A percentile compares a stretch with the other conserved stretches of the same genome.
Conservation (phyloP, 2,888 invertebrate genomes). For the Ptilodon capucinus region DNA sequence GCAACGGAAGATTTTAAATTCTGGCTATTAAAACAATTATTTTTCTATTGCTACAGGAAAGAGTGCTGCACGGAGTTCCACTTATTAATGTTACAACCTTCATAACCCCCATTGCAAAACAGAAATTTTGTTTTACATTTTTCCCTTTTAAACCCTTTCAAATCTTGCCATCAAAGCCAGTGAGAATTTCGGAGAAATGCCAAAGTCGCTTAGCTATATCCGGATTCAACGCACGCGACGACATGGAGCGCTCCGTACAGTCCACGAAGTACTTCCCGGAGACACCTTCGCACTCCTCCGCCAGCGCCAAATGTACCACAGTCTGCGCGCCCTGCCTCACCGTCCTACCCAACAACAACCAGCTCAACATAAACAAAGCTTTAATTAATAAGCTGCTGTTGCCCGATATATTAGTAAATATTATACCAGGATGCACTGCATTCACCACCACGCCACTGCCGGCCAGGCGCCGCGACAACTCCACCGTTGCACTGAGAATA, state of each 20-base stretch:
- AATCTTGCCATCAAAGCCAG: constrained; percentile 1
- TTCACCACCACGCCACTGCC: constrained; percentile 70
- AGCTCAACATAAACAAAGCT: constrained; percentile 11
- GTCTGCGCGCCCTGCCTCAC: constrained; percentile 88
- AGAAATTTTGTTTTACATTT: too few relatives aligned
- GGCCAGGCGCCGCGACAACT: constrained; percentile 86
- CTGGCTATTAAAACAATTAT: too few relatives aligned
- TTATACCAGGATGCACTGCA: constrained; percentile 19
- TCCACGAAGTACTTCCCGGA: constrained; percentile 84
- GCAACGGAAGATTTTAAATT: too few relatives aligned
- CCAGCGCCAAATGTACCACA: constrained; percentile 84
- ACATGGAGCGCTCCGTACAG: constrained; percentile 66
- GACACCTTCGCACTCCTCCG: constrained; percentile 85
- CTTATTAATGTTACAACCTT: too few relatives aligned
- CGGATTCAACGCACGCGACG: neutral
- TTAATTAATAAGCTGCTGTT: neutral
- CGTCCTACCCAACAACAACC: constrained; percentile 72
- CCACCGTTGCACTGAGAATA: constrained; percentile 84
- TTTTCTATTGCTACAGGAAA: too few relatives aligned
- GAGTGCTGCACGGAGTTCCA: too few relatives aligned
- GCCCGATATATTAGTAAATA: neutral
- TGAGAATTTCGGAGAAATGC: constrained; percentile 11
- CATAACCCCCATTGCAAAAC: too few relatives aligned
- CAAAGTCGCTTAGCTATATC: constrained; percentile 8
- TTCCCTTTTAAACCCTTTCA: too few relatives aligned